Conservation (phyloP, 1,140 invertebrate species). For the Brachionus angularis region DNA sequence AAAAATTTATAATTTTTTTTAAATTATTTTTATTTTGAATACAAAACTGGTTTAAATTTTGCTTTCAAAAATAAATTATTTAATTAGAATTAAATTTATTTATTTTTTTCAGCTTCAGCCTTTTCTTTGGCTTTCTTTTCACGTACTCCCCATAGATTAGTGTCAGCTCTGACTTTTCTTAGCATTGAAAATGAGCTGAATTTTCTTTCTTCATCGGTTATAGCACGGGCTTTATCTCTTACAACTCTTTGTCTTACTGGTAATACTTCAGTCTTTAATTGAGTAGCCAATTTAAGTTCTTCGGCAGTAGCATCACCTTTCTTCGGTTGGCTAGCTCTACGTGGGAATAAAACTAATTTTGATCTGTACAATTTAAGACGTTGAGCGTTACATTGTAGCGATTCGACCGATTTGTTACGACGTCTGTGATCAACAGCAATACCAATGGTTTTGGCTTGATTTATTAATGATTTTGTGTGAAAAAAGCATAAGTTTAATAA, state of each 20-base stretch:
- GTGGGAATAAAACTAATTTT: slow-evolving; percentile 92
- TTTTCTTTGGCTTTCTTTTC: slow-evolving; percentile 43
- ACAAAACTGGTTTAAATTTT: too few species aligned
- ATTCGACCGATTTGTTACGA: slow-evolving; percentile 89
- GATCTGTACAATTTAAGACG: slow-evolving; percentile 90
- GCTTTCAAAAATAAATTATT: background rate
- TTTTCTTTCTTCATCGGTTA: slow-evolving; percentile 33
- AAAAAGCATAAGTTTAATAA: too few species aligned
- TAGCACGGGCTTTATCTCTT: slow-evolving; percentile 39
- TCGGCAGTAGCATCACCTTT: slow-evolving; percentile 79
- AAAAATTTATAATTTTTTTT: background rate
- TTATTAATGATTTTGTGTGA: too few species aligned
- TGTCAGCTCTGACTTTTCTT: slow-evolving; percentile 41
- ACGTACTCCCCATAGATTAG: slow-evolving; percentile 18
- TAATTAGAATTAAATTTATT: background rate
- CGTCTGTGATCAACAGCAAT: slow-evolving; percentile 89
- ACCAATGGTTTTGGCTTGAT: slow-evolving; percentile 82
- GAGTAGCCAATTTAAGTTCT: slow-evolving; percentile 42
- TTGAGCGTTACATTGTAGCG: slow-evolving; percentile 86
- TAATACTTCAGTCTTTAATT: slow-evolving; percentile 17
- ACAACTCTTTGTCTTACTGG: slow-evolving; percentile 10
- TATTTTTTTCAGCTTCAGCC: slow-evolving; percentile 37
- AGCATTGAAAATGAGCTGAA: slow-evolving; percentile 23
- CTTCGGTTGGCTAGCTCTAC: slow-evolving; percentile 71
- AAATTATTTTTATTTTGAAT: background rate